Base-by-base conservation (phyloP, 2,888 invertebrate species). In the Drosophila prostipennis region DNA sequence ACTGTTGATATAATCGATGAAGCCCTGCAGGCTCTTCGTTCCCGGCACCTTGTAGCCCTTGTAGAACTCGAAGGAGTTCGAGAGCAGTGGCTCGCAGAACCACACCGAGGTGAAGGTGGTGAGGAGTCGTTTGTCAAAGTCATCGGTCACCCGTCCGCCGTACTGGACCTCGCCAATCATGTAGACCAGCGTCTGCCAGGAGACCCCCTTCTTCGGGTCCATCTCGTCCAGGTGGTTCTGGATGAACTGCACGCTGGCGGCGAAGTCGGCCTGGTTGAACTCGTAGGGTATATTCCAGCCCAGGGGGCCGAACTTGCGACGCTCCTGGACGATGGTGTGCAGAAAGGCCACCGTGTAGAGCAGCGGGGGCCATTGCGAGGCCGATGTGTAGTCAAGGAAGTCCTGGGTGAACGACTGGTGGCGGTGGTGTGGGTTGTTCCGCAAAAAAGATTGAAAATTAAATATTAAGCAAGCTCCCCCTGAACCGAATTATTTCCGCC, bases 201-300 rank as follows among this genome's bases (percentile, higher is more conserved):
- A 98, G 70, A 99, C 97, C 23, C 98, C 98, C 93, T 98, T 98
- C 90, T 98, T 98, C 0, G 98, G 97, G 91, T 99, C 98, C 93
- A 98, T 96, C 90, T 98, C 98, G 90, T 99, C 99, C 65, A 99
- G 93, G 92, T 99, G 98, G 91, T 98, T 98, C 91, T 98, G 98
- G 67, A 99, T 94, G 91, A 99, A 99, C 91, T 98, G 98, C 1
- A 98, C 96, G 70, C 98, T 96, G 2, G 98, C 98, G 3, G 97
- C 96, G 90, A 98, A 98, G 91, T 99, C 99, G 0, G 98, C 97
- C 93, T 98, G 98, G 92, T 92, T 92, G 91, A 99, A 99, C 92
- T 99, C 98, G 87, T 99, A 99, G 0, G 98, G 98, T 75, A 98
- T 94, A 90, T 99, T 99, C 99, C 99, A 99, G 8, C 98, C 98